Evolutionary conservation across 2,888 invertebrate genomes (phyloP).

Genomic region (Leptinotarsa rubiginosa): DNA sequence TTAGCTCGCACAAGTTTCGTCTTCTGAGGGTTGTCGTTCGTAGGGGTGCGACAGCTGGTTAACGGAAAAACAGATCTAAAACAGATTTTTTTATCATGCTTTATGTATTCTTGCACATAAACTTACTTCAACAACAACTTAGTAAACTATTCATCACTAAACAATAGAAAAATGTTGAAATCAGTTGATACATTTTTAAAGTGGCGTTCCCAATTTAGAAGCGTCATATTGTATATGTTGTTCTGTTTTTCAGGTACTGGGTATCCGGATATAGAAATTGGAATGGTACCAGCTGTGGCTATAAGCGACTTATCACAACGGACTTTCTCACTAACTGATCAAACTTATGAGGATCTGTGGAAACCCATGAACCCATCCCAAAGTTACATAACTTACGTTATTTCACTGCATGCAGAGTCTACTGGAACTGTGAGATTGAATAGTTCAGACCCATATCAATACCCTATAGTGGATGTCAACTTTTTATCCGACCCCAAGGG

Average conservation of each 20-base stretch:
- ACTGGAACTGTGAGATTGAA: slow-evolving; percentile 74
- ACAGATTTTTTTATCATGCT: no score
- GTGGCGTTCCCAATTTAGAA: neutral
- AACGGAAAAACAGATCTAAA: no score
- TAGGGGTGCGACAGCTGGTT: no score
- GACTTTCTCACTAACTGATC: slow-evolving; percentile 46
- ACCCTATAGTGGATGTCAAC: slow-evolving; percentile 75
- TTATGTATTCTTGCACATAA: no score
- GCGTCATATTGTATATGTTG: neutral
- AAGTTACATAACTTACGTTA: slow-evolving; percentile 43
- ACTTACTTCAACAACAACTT: no score
- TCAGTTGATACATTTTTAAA: no score
- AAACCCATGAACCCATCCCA: slow-evolving; percentile 51
- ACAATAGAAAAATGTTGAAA: no score
- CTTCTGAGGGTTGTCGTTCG: no score
- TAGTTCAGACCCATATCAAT: slow-evolving; percentile 48
- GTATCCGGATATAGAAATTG: slow-evolving; percentile 54
- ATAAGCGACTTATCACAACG: slow-evolving; percentile 45
- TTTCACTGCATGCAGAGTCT: slow-evolving; percentile 53
- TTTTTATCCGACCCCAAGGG: slow-evolving; percentile 69
- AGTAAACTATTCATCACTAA: no score
- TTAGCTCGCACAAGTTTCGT: no score
- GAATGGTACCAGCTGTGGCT: slow-evolving; percentile 68
- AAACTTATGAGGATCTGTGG: slow-evolving; percentile 62
- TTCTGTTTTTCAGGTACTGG: slow-evolving; percentile 39